Percentiles rank a stretch among this genome's conserved stretches.
These are phyloP conservation scores for Drosophila subsilvestris DNA, from an alignment of 2,888 invertebrate genomes.

Conservation along the genomic window DNA sequence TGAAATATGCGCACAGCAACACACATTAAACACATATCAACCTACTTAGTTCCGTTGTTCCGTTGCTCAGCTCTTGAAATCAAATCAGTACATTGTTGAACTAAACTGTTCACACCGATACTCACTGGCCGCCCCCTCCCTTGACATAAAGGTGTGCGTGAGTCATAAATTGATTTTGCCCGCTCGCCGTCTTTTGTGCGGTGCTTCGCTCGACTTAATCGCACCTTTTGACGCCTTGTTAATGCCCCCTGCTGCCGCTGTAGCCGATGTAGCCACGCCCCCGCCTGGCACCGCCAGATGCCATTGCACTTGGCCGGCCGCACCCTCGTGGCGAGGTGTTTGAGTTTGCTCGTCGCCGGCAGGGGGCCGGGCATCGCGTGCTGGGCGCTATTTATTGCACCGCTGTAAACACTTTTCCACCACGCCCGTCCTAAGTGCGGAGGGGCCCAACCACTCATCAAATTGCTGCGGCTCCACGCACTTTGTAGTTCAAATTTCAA, in stretches of 20 bases:
- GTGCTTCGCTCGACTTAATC: conserved; percentile 48
- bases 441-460: conserved; percentile 28
- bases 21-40: conserved; percentile 12
- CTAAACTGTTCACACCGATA: conserved; percentile 39
- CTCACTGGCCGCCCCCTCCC: not conserved
- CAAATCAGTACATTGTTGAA: conserved; percentile 30
- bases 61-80: conserved; percentile 6
- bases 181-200: conserved; percentile 31
- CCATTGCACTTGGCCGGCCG: conserved; percentile 24
- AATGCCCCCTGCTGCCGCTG: conserved; percentile 18
- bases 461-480: conserved; percentile 26
- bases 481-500: conserved; percentile 72
- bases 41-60: conserved; percentile 25
- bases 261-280: not conserved
- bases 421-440: conserved; percentile 20
- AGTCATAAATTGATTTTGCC: conserved; percentile 58
- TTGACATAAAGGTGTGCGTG: conserved; percentile 37
- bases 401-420: conserved; percentile 68
- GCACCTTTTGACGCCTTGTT: conserved; percentile 68
- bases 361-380: conserved; percentile 62
- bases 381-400: conserved; percentile 68
- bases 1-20: not conserved
- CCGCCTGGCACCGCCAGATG: conserved; percentile 8
- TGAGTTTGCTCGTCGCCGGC: conserved; percentile 11
- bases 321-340: conserved; percentile 37